phyloP scores from a whole-genome alignment of 2,797 vertebrate genomes.

The Lacerta agilis region DNA sequence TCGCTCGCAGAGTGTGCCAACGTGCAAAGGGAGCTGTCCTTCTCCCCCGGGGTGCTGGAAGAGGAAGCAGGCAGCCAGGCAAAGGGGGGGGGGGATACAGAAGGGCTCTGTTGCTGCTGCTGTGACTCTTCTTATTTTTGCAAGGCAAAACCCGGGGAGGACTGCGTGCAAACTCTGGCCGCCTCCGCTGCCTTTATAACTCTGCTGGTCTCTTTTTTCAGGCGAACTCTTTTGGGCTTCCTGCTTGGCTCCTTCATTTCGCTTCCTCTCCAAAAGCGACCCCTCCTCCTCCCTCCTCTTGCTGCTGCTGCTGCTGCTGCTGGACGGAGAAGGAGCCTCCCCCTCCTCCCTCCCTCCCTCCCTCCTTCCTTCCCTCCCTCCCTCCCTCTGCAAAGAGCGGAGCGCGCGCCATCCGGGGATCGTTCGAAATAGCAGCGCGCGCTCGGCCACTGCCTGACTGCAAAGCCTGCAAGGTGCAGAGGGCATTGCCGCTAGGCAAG shows the following conservation, averaged over 20 bases:
- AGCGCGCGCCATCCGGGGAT: slow-evolving; percentile 67
- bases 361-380: slow-evolving; percentile 32
- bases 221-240: slow-evolving; percentile 63
- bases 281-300: slow-evolving; percentile 45
- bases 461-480: not conserved
- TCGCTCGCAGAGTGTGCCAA: slow-evolving; percentile 8
- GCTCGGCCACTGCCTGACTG: slow-evolving; percentile 30
- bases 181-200: slow-evolving; percentile 47
- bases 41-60: slow-evolving; percentile 56
- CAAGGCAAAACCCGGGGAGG: not conserved
- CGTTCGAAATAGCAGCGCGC: slow-evolving; percentile 46
- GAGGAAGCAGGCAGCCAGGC: slow-evolving; percentile 15
- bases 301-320: slow-evolving; percentile 41
- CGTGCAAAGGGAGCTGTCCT: slow-evolving; percentile 62
- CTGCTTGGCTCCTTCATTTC: slow-evolving; percentile 51
- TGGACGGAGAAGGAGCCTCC: slow-evolving; percentile 34
- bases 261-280: slow-evolving; percentile 6
- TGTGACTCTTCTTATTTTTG: slow-evolving; percentile 1
- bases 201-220: slow-evolving; percentile 55
- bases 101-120: not conserved
- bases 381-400: slow-evolving; percentile 50
- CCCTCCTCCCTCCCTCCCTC: slow-evolving; percentile 32
- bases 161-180: slow-evolving; percentile 14
- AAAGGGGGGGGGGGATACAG: not conserved
- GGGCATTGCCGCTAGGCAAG: not conserved